Conservation (phyloP, 2,888 invertebrate species). For the Agrenia bidenticulata region DNA sequence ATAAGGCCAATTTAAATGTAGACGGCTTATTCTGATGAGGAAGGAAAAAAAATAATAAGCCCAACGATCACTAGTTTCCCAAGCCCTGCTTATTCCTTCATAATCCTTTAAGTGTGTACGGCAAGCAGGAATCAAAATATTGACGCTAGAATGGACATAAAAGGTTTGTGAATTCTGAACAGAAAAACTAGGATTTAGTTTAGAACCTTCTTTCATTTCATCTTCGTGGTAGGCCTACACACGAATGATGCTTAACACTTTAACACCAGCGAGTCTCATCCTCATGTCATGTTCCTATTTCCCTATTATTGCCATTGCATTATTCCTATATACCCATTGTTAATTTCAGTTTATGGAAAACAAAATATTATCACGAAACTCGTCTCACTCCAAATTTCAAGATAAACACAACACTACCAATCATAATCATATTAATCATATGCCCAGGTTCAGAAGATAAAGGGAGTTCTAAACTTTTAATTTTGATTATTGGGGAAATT, state of each 20-base stretch:
- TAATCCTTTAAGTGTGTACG: conserved; percentile 48
- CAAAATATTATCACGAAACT: too few species aligned
- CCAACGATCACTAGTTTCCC: not conserved
- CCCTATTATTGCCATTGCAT: too few species aligned
- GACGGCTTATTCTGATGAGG: not conserved
- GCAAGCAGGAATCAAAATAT: conserved; percentile 49
- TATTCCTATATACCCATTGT: too few species aligned
- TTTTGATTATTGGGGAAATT: too few species aligned
- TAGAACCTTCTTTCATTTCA: not conserved
- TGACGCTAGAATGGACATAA: conserved; percentile 30
- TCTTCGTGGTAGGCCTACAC: conserved; percentile 1
- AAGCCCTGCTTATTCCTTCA: not conserved
- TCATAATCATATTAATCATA: too few species aligned
- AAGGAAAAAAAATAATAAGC: conserved; percentile 1
- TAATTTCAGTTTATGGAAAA: too few species aligned
- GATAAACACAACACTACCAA: too few species aligned
- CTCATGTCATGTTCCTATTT: too few species aligned
- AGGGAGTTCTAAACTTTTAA: too few species aligned
- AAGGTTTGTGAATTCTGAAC: conserved; percentile 1
- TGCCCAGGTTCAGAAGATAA: too few species aligned
- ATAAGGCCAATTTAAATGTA: not conserved
- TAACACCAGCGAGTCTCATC: too few species aligned
- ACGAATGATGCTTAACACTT: not conserved
- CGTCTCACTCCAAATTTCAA: too few species aligned
- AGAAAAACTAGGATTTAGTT: not conserved